Evolutionary conservation across 2,113 vertebrate genomes (phyloP), one percentile per base, ranked within the genome.

Genomic region (Vidua macroura): DNA sequence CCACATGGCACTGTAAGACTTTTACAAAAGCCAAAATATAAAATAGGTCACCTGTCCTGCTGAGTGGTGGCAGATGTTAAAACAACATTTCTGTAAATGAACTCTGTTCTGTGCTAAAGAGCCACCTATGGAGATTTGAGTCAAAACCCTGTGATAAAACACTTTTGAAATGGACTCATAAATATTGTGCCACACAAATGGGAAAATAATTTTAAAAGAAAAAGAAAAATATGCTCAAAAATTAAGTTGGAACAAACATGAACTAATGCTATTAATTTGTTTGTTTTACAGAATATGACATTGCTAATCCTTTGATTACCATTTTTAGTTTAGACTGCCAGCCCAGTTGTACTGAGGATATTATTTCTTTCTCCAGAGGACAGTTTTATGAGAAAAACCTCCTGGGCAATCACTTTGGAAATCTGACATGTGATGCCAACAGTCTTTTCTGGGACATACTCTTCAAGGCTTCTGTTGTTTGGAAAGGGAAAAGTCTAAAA

Each of bases 51-150:
- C 43, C 85, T 86, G 53, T 86, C 62, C 93, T 6, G 12, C 81
- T 92, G 92, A 91, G 53, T 51, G 69, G 66, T 70, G 86, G 85
- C 91, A 97, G 95, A 94, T 85, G 85, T 96, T 93, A 84, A 86
- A 91, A 70, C 67, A 93, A 96, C 64, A 80, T 60, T 59, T 96
- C 91, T 83, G 62, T 82, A 96, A 93, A 68, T 90, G 70, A 96
- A 72, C 92, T 89, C 90, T 93, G 83, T 73, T 92, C 69, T 79
- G 74, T 13, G 56, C 82, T 95, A 92, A 95, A 75, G 56, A 74
- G 52, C 44, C 74, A 80, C 86, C 95, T 93, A 52, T 62, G 76
- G 94, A 95, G 78, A 96, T 86, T 83, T 94, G n/a, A 93, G 93
- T 96, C 85, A 95, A 88, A 94, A 90, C 87, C 75, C 82, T 93